phyloP scores from a whole-genome alignment of 2,113 vertebrate species.

The Lontra canadensis region DNA sequence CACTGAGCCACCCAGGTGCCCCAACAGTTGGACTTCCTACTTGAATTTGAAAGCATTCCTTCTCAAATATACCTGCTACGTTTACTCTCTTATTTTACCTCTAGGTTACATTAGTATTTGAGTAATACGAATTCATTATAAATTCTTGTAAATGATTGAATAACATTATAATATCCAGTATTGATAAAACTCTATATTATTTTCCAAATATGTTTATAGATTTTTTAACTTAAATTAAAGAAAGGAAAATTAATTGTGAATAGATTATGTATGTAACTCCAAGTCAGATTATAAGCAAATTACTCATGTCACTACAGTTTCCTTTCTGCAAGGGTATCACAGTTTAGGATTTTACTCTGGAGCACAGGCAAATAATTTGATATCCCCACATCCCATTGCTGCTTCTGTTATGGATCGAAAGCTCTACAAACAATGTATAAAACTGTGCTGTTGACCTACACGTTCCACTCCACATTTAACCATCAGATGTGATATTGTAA shows the following conservation, averaged over 20 bases:
- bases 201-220: neutral
- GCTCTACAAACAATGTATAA: neutral
- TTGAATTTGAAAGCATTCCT: neutral
- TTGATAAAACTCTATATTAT: neutral
- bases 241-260: neutral
- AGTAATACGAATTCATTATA: neutral
- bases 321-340: neutral
- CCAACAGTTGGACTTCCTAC: neutral
- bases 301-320: neutral
- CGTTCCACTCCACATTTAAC: neutral
- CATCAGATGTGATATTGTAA: neutral
- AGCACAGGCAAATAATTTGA: neutral
- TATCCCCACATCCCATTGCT: neutral
- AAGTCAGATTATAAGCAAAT: neutral
- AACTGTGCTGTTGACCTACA: neutral
- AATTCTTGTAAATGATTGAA: neutral
- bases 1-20: too few relatives aligned
- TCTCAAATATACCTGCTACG: neutral
- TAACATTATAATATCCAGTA: neutral
- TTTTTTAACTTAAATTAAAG: neutral
- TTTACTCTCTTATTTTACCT: neutral
- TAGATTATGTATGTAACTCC: neutral
- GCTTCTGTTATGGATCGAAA: neutral
- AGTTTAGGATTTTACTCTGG: neutral
- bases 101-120: neutral